Percentiles rank a stretch among this genome's conserved stretches.
These are phyloP conservation scores for Acholoe squamosa DNA, from an alignment of 2,888 invertebrate genomes.

Conservation along the genomic window DNA sequence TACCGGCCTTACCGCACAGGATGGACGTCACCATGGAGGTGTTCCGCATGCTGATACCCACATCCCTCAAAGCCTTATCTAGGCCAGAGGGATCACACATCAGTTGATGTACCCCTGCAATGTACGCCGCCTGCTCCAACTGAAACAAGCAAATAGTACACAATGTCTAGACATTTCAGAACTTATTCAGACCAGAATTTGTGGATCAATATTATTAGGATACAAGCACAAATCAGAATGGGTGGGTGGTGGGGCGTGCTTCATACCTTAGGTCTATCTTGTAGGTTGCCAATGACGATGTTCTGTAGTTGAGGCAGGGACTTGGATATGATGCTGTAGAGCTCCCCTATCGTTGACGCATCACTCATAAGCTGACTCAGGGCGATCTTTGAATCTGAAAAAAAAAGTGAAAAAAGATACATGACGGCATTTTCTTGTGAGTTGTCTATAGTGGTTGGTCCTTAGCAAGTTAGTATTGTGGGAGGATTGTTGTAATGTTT, in stretches of 20 bases:
- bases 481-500: too few relatives aligned
- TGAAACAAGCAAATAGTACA: background rate
- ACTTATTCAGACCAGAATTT: too few relatives aligned
- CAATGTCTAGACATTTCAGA: too few relatives aligned
- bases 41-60: background rate
- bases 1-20: conserved; percentile 12
- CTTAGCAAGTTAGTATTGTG: too few relatives aligned
- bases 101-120: background rate
- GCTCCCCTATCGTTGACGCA: background rate
- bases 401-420: background rate
- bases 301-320: background rate
- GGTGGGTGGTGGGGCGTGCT: background rate
- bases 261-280: background rate
- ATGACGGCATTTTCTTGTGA: too few relatives aligned
- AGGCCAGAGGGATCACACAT: background rate
- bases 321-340: background rate
- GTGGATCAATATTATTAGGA: too few relatives aligned
- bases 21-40: background rate
- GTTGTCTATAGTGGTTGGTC: too few relatives aligned
- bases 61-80: background rate
- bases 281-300: background rate
- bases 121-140: background rate
- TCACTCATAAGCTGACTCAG: background rate
- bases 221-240: too few relatives aligned
- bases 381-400: background rate